Conservation (phyloP, 2,888 invertebrate species). For the Cyaniris semiargus region DNA sequence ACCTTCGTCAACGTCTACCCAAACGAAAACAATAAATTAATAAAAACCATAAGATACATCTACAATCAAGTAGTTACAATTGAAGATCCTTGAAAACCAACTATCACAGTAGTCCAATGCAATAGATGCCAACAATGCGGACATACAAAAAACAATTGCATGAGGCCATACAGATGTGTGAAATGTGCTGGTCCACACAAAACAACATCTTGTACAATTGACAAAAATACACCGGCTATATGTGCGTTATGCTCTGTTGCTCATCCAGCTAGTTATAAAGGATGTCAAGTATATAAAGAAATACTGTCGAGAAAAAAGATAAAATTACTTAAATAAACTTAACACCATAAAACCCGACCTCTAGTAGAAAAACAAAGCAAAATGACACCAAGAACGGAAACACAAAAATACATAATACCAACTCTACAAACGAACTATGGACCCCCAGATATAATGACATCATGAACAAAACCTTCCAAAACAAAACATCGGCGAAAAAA, state of each 20-base stretch:
- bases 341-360: neutral
- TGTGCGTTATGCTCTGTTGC: slow-evolving; percentile 36
- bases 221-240: slow-evolving; percentile 35
- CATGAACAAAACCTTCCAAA: neutral
- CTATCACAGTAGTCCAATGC: neutral
- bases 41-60: neutral
- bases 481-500: neutral
- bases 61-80: slow-evolving; percentile 2
- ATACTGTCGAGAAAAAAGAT: slow-evolving; percentile 30
- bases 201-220: neutral
- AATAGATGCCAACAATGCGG: slow-evolving; percentile 27
- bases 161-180: slow-evolving; percentile 30
- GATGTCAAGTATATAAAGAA: slow-evolving; percentile 39
- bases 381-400: neutral
- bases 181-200: slow-evolving; percentile 26
- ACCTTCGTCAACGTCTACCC: neutral
- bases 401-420: neutral
- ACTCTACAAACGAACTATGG: neutral
- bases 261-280: slow-evolving; percentile 40
- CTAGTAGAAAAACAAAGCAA: neutral
- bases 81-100: neutral
- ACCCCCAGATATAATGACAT: neutral
- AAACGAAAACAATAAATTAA: neutral
- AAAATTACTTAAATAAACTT: neutral
- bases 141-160: slow-evolving; percentile 19